A percentile compares a stretch with the other conserved stretches of the same genome.
Evolutionary conservation across 92 coral and sea anemone genomes (phyloP).

Genomic region (Porites evermanni): DNA sequence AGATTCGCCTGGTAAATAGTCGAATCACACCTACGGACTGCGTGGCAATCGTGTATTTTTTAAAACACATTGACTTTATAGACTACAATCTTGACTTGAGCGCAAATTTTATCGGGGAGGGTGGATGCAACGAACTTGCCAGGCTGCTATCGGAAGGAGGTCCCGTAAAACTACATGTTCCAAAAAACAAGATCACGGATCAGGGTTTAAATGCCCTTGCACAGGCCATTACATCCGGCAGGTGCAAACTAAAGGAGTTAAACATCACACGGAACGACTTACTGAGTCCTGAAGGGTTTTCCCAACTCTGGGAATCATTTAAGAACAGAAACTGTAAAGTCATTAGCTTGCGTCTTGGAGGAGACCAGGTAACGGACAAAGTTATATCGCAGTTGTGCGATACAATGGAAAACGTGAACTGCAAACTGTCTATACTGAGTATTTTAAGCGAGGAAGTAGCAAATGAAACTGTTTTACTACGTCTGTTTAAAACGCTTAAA

Average conservation of each 20-base stretch:
- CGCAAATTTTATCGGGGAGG: conserved; percentile 20
- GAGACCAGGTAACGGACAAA: neutral
- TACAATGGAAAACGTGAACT: conserved; percentile 30
- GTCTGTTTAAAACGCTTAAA: conserved; percentile 25
- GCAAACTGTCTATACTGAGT: conserved; percentile 22
- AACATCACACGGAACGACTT: conserved; percentile 9
- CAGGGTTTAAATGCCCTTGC: conserved; percentile 32
- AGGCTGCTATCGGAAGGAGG: conserved; percentile 46
- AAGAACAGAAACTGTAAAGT: conserved; percentile 40
- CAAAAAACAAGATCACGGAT: conserved; percentile 13
- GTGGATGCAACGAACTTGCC: conserved; percentile 47
- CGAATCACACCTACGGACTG: conserved; percentile 50
- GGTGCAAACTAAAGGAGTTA: conserved; percentile 44
- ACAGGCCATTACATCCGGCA: conserved; percentile 9
- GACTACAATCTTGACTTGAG: conserved; percentile 23
- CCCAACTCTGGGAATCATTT: conserved; percentile 32
- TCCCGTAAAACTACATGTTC: conserved; percentile 8
- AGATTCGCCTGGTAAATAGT: neutral
- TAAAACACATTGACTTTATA: conserved; percentile 25
- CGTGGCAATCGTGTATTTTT: conserved; percentile 46
- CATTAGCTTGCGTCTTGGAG: conserved; percentile 15
- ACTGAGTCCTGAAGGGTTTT: conserved; percentile 25
- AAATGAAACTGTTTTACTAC: conserved; percentile 17
- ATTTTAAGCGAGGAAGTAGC: neutral
- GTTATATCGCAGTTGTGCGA: conserved; percentile 20